A percentile compares a stretch with the other conserved stretches of the same genome.
phyloP scores from a whole-genome alignment of 2,113 vertebrate genomes.

The Sinocyclocheilus anophthalmus region DNA sequence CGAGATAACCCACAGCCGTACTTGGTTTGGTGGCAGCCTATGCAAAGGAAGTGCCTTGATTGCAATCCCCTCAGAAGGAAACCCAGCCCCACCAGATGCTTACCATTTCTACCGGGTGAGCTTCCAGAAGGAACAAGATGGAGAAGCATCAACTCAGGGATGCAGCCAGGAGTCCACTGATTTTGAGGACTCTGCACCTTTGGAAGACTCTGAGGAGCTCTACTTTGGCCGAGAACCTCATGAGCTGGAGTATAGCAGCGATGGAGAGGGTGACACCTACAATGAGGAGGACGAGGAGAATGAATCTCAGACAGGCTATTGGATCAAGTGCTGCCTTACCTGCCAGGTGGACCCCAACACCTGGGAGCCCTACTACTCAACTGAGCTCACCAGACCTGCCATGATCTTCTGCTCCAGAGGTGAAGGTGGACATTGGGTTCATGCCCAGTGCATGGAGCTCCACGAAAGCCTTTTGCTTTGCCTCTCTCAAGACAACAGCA shows the following conservation, averaged over 20 bases:
- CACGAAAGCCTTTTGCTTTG: conserved; percentile 83
- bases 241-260: conserved; percentile 78
- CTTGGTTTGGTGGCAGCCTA: conserved; percentile 90
- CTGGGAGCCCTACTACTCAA: conserved; percentile 96
- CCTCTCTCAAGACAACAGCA: conserved; percentile 85
- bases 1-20: conserved; percentile 89
- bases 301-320: conserved; percentile 91
- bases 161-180: conserved; percentile 89
- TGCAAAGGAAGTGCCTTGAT: conserved; percentile 82
- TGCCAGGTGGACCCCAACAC: conserved; percentile 88
- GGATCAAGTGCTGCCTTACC: conserved; percentile 86
- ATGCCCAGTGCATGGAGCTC: conserved; percentile 94
- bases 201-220: conserved; percentile 96
- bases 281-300: conserved; percentile 95
- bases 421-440: conserved; percentile 91
- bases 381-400: conserved; percentile 91
- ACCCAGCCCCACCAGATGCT: conserved; percentile 76
- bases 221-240: conserved; percentile 86
- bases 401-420: conserved; percentile 95
- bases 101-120: conserved; percentile 88
- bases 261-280: conserved; percentile 81
- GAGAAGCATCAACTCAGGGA: conserved; percentile 70
- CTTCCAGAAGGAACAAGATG: conserved; percentile 69
- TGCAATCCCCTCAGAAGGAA: conserved; percentile 88
- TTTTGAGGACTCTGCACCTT: conserved; percentile 88